Conservation (phyloP, 2,888 invertebrate genomes). For the Ormyrus labotus region DNA sequence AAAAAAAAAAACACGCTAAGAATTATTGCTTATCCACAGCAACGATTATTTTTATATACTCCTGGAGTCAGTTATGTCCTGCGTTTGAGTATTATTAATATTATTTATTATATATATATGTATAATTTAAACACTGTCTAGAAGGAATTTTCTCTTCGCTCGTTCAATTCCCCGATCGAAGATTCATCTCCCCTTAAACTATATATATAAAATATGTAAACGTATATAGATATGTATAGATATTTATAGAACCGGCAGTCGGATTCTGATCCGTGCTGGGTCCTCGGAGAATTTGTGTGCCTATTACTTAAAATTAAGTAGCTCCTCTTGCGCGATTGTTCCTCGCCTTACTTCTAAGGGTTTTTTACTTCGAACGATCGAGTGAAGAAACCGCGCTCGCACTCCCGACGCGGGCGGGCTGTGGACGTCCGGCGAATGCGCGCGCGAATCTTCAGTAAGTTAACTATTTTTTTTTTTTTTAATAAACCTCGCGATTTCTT, state of each 20-base stretch:
- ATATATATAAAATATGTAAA: slow-evolving; percentile 23
- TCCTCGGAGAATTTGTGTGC: slow-evolving; percentile 7
- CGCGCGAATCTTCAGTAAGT: background rate
- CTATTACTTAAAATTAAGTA: slow-evolving; percentile 17
- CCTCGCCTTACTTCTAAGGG: background rate
- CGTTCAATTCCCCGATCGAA: background rate
- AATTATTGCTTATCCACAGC: background rate
- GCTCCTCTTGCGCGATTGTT: background rate
- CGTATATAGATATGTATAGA: no score
- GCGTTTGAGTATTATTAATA: slow-evolving; percentile 44
- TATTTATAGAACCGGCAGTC: slow-evolving; percentile 9
- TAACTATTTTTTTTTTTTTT: slow-evolving; percentile 16
- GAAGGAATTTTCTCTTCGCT: background rate
- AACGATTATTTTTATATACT: slow-evolving; percentile 15
- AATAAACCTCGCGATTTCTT: slow-evolving; percentile 1
- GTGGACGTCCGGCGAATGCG: no score
- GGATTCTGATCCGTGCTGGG: background rate
- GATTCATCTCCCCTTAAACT: background rate
- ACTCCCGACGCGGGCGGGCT: no score
- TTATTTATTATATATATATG: slow-evolving; percentile 22
- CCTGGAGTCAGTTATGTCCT: slow-evolving; percentile 17
- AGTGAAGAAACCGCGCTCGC: no score
- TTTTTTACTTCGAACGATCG: background rate
- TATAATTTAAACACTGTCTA: slow-evolving; percentile 44
- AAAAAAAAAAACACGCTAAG: background rate